A percentile compares a stretch with the other conserved stretches of the same genome.
Evolutionary conservation across 2,888 invertebrate species (phyloP).

Genomic region (Conus canariensis): DNA sequence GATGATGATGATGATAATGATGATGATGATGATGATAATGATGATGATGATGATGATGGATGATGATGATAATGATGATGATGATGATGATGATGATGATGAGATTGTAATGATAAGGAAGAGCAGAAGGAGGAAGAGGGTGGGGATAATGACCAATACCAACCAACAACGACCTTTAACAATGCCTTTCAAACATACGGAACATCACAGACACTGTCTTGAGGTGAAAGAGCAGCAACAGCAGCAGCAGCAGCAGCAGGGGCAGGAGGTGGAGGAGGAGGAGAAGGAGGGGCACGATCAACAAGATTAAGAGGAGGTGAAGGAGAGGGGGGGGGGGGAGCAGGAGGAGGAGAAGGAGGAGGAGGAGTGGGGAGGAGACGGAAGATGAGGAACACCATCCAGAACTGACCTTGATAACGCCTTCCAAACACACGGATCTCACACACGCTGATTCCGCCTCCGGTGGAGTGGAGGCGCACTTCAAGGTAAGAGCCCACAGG

Average conservation of each 20-base stretch:
- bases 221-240: too few species aligned
- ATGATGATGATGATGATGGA: background rate
- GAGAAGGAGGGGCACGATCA: too few species aligned
- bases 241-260: too few species aligned
- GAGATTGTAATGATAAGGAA: background rate
- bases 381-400: background rate
- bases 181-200: too few species aligned
- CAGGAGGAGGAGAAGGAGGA: background rate
- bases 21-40: constrained; percentile 11
- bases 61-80: constrained; percentile 28
- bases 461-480: background rate
- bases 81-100: constrained; percentile 1
- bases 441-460: background rate
- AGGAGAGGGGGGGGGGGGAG: too few species aligned
- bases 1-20: constrained; percentile 28
- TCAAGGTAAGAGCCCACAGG: background rate
- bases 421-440: constrained; percentile 9
- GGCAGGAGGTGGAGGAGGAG: too few species aligned
- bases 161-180: too few species aligned
- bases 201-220: too few species aligned
- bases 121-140: background rate
- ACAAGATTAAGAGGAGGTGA: too few species aligned
- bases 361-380: background rate
- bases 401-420: background rate
- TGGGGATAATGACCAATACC: background rate